Base-by-base conservation (phyloP, 1,140 invertebrate genomes). In the Asbolus verrucosus region DNA sequence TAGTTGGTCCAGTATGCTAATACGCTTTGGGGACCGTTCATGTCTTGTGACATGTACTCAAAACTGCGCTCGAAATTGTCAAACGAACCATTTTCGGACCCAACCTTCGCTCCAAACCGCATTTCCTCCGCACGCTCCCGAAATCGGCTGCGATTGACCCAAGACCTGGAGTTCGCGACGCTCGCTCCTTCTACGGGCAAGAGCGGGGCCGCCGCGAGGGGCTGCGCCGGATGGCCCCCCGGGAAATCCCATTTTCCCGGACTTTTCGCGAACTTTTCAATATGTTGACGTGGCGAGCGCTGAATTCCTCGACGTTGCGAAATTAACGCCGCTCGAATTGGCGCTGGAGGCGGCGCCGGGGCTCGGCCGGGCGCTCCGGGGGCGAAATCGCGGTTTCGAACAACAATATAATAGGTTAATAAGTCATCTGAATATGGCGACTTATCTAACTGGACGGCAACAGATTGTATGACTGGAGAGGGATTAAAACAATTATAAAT, bases 361-460 rank as follows among this genome's bases (percentile, higher is more conserved):
- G 62, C 50, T 61, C 19, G 41, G 8, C 21, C 19, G 67, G 46
- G 24, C 27, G 8, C 71, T 46, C 61, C 65, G 6, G 24, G 30
- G 6, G 14, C 5, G 21, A 38, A 63, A 39, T 46, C 24, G 59
- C 59, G 61, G 68, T 71, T 50, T 72, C 18, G 60, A 75, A 72
- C 73, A 71, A 72, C 73, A 76, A 69, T 65, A 78, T 79, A 81
- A 76, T 80, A 79, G 78, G 79, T 80, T 81, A 81, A 80, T 78
- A 79, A 80, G 78, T 78, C 76, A 80, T 76, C 75, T 75, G 76
- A 80, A 81, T 77, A 81, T 80, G 80, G 78, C 79, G 78, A 81
- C 78, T 78, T 75, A 73, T 75, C 67, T 63, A 61, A 72, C 38
- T 71, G 67, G 69, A 74, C 68, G 74, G 73, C 76, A 77, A 77